Conservation (phyloP, 2,113 vertebrate genomes). For the Tychaedon coryphoeus region DNA sequence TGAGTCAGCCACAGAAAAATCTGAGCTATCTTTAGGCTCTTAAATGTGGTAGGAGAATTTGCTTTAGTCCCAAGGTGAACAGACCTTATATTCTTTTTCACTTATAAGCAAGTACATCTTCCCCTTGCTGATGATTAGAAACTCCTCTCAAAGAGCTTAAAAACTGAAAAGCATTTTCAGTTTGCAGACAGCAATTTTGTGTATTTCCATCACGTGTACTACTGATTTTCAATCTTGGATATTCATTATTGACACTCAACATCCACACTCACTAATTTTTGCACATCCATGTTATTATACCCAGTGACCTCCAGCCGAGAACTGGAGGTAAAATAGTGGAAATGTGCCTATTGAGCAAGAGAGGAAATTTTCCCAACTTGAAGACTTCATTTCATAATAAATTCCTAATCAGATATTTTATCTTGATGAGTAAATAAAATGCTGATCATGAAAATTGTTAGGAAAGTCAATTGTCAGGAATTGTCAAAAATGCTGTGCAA, state of each 20-base stretch:
- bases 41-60: background rate
- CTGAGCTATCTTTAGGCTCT: background rate
- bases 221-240: background rate
- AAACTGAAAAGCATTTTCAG: background rate
- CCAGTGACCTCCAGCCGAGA: background rate
- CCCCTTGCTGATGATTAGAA: background rate
- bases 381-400: background rate
- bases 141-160: background rate
- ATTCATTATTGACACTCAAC: background rate
- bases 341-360: background rate
- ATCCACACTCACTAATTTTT: background rate
- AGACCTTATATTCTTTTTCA: background rate
- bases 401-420: background rate
- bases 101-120: background rate
- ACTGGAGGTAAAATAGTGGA: background rate
- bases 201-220: background rate
- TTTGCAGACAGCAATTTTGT: background rate
- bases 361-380: background rate
- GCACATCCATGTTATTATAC: background rate
- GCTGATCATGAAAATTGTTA: background rate
- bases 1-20: background rate
- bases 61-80: background rate
- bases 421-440: background rate
- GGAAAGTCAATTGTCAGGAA: background rate
- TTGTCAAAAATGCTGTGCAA: background rate